phyloP scores from a whole-genome alignment of 1,140 invertebrate genomes.

The Nixonia krombeini region DNA sequence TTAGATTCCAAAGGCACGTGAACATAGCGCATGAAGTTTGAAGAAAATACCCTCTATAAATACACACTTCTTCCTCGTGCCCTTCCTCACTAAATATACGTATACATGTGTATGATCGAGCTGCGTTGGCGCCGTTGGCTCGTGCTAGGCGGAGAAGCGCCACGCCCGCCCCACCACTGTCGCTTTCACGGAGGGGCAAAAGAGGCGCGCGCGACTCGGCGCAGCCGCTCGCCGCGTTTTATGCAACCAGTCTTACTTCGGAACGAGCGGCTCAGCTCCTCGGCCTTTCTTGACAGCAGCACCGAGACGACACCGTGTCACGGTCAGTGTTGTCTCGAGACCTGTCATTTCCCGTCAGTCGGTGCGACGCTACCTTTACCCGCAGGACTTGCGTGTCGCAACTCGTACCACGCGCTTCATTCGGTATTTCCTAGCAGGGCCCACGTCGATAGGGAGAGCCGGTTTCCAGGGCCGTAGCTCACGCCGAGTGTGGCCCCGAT shows the following conservation, averaged over 20 bases:
- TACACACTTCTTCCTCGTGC: background rate
- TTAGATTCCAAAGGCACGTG: no score
- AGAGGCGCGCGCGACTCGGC: conserved; percentile 48
- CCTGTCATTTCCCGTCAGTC: no score
- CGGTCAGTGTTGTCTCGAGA: background rate
- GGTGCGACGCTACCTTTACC: no score
- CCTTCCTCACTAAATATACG: background rate
- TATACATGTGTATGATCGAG: no score
- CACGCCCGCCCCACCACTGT: conserved; percentile 59
- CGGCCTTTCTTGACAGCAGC: conserved; percentile 43
- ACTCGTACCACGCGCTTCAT: conserved; percentile 3
- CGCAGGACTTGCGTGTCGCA: no score
- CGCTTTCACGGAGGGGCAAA: conserved; percentile 32
- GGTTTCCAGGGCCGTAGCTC: conserved; percentile 35
- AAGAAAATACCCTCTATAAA: no score
- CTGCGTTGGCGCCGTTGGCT: no score
- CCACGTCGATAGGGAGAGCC: conserved; percentile 16
- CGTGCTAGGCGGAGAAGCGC: no score
- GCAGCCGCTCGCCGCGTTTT: conserved; percentile 64
- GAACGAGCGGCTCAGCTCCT: conserved; percentile 59
- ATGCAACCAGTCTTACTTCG: conserved; percentile 67
- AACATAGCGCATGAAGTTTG: no score
- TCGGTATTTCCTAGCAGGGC: background rate
- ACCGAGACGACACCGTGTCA: conserved; percentile 3
- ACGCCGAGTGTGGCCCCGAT: no score